phyloP scores from a whole-genome alignment of 2,797 vertebrate genomes.

The Ceyx erithaca region DNA sequence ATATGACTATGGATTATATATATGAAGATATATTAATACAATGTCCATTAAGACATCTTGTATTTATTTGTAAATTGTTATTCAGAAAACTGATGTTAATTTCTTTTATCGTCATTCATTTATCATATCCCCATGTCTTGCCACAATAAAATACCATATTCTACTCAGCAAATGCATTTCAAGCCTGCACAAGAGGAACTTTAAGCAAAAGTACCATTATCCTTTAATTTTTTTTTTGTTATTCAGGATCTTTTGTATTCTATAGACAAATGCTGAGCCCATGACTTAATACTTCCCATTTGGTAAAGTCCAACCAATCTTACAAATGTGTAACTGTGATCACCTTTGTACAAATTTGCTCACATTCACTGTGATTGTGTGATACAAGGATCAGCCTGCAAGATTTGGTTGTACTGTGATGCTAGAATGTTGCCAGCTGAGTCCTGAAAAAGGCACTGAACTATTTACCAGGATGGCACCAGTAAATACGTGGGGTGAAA shows the following conservation, averaged over 20 bases:
- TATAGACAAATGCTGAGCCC: not conserved
- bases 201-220: not conserved
- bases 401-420: not conserved
- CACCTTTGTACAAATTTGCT: not conserved
- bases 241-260: not conserved
- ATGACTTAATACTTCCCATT: not conserved
- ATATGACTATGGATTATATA: not conserved
- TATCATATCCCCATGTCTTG: not conserved
- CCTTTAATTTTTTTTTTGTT: not conserved
- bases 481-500: not conserved
- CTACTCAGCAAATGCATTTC: not conserved
- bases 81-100: not conserved
- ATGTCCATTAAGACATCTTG: not conserved
- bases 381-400: not conserved
- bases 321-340: accelerated
- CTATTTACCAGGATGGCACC: not conserved
- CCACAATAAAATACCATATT: not conserved
- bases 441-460: not conserved
- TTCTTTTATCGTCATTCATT: not conserved
- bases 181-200: not conserved
- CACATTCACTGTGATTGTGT: not conserved
- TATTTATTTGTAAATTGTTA: not conserved
- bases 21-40: not conserved
- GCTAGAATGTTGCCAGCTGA: not conserved
- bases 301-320: not conserved